These are phyloP conservation scores for Noctua janthe DNA, from an alignment of 2,888 invertebrate species.

Conservation along the genomic window DNA sequence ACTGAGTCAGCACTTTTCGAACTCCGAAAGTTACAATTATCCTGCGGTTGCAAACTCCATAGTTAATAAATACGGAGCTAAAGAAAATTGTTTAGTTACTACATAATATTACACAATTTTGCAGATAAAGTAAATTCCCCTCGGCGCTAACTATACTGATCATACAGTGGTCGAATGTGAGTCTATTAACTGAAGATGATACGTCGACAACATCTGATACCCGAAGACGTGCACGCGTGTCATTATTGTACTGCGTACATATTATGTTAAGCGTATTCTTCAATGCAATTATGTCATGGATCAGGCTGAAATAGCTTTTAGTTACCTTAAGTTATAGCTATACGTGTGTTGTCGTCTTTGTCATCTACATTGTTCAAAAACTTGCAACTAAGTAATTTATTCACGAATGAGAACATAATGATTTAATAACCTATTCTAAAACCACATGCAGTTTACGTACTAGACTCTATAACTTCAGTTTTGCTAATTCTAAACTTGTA, in stretches of 20 bases:
- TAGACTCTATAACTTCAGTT: background rate
- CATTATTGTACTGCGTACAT: background rate
- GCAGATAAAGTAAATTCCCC: background rate
- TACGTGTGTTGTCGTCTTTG: background rate
- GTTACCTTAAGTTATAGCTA: background rate
- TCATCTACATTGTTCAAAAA: background rate
- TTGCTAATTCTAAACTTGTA: background rate
- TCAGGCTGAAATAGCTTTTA: background rate
- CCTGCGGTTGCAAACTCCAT: background rate
- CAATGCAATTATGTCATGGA: background rate
- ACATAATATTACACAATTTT: background rate
- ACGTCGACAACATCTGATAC: slow-evolving; percentile 43
- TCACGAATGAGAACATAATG: background rate
- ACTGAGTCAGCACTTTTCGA: background rate
- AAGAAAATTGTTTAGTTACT: background rate
- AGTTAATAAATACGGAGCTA: background rate
- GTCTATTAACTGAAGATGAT: slow-evolving; percentile 47
- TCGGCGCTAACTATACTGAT: slow-evolving; percentile 30
- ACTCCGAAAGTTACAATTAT: background rate
- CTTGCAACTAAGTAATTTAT: background rate
- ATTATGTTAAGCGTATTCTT: slow-evolving; percentile 10
- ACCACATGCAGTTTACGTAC: background rate
- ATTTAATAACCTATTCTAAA: background rate
- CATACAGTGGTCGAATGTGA: background rate
- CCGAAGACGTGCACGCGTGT: slow-evolving; percentile 21